A percentile compares a stretch with the other conserved stretches of the same genome.
Conservation (phyloP, 2,888 invertebrate genomes). For the Tipula unca region DNA sequence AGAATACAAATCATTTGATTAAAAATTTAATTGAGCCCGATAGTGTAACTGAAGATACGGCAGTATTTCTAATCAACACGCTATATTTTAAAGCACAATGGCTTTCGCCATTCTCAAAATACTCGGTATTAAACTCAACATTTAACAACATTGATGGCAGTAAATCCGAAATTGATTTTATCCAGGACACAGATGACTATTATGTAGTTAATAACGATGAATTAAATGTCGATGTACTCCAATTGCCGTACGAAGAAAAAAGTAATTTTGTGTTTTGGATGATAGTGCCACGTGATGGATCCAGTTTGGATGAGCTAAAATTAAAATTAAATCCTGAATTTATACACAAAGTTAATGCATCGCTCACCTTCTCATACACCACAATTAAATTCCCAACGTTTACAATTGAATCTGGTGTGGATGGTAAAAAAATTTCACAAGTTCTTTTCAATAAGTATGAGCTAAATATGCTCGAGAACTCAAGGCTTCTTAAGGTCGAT, state of each 20-base stretch:
- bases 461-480: not conserved
- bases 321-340: not conserved
- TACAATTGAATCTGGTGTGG: not conserved
- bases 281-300: not conserved
- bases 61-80: not conserved
- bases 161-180: not conserved
- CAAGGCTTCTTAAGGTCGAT: not conserved
- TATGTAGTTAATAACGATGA: not conserved
- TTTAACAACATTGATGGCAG: not conserved
- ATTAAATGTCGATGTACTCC: not conserved
- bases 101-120: not conserved
- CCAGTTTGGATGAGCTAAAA: not conserved
- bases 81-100: not conserved
- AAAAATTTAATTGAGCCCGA: not conserved
- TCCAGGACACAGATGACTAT: not conserved
- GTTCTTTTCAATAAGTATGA: not conserved
- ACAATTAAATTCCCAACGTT: not conserved
- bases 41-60: not conserved
- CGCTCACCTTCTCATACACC: not conserved
- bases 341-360: not conserved
- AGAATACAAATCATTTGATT: not conserved
- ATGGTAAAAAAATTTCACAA: not conserved
- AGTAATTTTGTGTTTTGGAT: slow-evolving; percentile 9
- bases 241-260: not conserved
- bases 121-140: not conserved